Base-by-base conservation (phyloP, 92 coral and sea anemone species). In the Actinostola sp. region DNA sequence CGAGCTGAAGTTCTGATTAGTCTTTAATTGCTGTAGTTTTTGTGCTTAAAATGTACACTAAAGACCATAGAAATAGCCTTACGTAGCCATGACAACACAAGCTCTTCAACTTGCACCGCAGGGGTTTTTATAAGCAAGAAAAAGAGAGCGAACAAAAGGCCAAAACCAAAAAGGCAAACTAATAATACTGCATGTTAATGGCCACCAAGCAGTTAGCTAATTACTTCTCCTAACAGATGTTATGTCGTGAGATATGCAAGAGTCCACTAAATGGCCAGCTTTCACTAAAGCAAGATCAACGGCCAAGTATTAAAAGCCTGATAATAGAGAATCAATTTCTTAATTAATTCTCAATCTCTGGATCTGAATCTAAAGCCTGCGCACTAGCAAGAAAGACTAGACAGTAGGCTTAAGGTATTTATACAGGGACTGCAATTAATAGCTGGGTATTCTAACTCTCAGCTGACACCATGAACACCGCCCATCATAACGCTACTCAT, bases 211-310 rank as follows among this genome's bases (percentile, higher is more conserved):
- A 26, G 50, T n/a, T 43, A 24, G 53, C 68, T 75, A 75, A 75
- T 75, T 63, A 64, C 81, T 45, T 63, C 31, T 19, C 10, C 2
- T 10, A 75, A 50, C 81, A 75, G 81, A 75, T 75, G 81, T 75
- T 55, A 23, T 16, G 12, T 53, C n/a, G 44, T 24, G 48, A 39
- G 41, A 25, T 59, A 43, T 12, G 15, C 35, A 24, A 58, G n/a
- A 43, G 78, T 33, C 51, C 65, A 44, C 60, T 60, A 57, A 41
- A 33, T 26, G 69, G 57, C 68, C 67, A 71, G 76, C 76, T 72
- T 72, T 72, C 28, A 17, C 27, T 20, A 41, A 30, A 52, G 39
- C 52, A 41, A 17, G 55, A 61, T 31, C 61, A 62, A 23, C 61
- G 38, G 62, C 52, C 34, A 2, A 45, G 33, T 48, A 23, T 60